These are phyloP conservation scores for Gulo gulo DNA, from an alignment of 2,113 vertebrate species.

Conservation along the genomic window DNA sequence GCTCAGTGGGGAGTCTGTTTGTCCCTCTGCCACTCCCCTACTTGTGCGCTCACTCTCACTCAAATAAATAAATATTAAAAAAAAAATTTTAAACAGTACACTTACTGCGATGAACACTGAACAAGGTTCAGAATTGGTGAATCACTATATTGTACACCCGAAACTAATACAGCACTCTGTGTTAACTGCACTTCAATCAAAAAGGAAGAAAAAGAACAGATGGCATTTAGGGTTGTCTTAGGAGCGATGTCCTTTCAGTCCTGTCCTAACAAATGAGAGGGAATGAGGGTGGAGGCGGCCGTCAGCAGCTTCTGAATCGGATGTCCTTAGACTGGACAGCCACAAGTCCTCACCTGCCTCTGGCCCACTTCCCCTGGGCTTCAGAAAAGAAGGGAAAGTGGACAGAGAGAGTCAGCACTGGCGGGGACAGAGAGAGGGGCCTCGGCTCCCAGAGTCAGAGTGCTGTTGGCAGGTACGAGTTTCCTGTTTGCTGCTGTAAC, in stretches of 20 bases:
- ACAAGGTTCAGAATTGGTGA: background rate
- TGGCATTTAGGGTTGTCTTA: background rate
- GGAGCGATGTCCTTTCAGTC: background rate
- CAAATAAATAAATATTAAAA: background rate
- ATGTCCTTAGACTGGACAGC: background rate
- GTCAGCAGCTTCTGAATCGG: background rate
- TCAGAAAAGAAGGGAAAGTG: background rate
- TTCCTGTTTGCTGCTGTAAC: background rate
- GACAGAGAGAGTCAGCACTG: background rate
- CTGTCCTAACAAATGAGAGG: background rate
- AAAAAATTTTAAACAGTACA: background rate
- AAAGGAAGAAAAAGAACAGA: background rate
- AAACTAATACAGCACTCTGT: background rate
- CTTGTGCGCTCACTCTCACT: background rate
- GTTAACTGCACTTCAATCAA: background rate
- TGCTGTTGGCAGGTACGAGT: background rate
- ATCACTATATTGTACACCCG: background rate
- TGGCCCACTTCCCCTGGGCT: background rate
- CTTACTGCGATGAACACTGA: background rate
- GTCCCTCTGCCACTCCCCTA: background rate
- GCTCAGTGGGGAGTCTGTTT: background rate
- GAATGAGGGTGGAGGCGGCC: background rate
- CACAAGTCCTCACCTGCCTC: background rate
- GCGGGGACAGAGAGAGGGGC: background rate
- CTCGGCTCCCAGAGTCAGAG: background rate